Conservation (phyloP, 2,113 vertebrate species). For the Myiozetetes cayanensis region DNA sequence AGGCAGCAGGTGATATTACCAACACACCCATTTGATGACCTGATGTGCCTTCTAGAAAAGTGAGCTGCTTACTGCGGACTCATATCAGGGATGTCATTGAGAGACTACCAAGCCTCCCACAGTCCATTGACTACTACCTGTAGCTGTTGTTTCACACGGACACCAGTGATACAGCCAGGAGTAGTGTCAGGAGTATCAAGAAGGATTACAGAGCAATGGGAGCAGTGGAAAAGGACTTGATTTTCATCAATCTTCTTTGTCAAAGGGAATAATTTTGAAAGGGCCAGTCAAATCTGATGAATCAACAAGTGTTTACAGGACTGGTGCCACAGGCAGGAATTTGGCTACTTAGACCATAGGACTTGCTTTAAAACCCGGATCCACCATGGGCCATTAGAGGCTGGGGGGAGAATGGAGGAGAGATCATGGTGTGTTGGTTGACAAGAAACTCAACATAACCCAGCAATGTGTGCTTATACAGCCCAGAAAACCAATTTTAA, state of each 20-base stretch:
- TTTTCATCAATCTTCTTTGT: neutral
- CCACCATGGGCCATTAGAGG: neutral
- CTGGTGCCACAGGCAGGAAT: neutral
- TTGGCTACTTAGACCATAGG: neutral
- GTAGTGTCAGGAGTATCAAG: neutral
- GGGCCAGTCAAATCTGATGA: neutral
- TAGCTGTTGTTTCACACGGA: neutral
- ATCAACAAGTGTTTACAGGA: neutral
- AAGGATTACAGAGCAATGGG: neutral
- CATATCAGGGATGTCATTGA: neutral
- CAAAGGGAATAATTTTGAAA: neutral
- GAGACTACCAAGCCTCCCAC: neutral
- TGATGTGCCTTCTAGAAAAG: neutral
- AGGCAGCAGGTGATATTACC: neutral
- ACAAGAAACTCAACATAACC: neutral
- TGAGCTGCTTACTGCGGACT: neutral
- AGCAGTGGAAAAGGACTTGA: neutral
- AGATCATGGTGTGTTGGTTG: neutral
- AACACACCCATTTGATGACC: neutral
- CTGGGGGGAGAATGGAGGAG: neutral
- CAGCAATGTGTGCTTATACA: neutral
- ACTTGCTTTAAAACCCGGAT: neutral
- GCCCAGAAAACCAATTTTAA: neutral
- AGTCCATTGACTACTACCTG: neutral
- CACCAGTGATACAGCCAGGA: neutral